These are phyloP conservation scores for Xestia rhomboidea DNA, from an alignment of 2,888 invertebrate species.

Conservation along the genomic window DNA sequence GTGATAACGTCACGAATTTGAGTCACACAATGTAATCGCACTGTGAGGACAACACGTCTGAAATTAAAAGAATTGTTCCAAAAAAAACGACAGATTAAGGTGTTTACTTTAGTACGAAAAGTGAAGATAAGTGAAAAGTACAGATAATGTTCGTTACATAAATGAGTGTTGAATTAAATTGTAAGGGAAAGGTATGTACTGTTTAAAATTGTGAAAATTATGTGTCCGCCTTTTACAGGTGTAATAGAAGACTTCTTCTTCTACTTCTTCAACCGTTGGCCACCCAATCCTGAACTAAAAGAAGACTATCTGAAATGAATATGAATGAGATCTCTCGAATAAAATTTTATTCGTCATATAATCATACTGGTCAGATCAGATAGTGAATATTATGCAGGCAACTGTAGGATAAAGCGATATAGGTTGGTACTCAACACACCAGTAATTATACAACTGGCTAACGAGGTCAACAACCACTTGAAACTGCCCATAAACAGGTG, in stretches of 20 bases:
- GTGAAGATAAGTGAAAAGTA: conserved; percentile 57
- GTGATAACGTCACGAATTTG: conserved; percentile 85
- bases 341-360: neutral
- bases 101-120: conserved; percentile 42
- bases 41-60: conserved; percentile 75
- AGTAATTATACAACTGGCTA: conserved; percentile 34
- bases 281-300: neutral
- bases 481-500: conserved; percentile 21
- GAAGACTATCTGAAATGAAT: neutral
- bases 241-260: conserved; percentile 1
- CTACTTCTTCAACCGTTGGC: neutral
- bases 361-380: neutral
- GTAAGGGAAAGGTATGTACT: conserved; percentile 49
- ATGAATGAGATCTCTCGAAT: neutral
- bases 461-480: conserved; percentile 53
- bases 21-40: conserved; percentile 82
- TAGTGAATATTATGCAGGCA: neutral
- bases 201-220: conserved; percentile 1
- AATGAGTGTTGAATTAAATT: conserved; percentile 46
- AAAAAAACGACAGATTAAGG: conserved; percentile 32
- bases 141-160: conserved; percentile 63
- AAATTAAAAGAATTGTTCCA: conserved; percentile 57
- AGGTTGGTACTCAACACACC: conserved; percentile 15
- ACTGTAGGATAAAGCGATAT: conserved; percentile 18
- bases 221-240: neutral